Evolutionary conservation across 2,797 vertebrate genomes (phyloP).

Genomic region (Pseudochromis fuscus): DNA sequence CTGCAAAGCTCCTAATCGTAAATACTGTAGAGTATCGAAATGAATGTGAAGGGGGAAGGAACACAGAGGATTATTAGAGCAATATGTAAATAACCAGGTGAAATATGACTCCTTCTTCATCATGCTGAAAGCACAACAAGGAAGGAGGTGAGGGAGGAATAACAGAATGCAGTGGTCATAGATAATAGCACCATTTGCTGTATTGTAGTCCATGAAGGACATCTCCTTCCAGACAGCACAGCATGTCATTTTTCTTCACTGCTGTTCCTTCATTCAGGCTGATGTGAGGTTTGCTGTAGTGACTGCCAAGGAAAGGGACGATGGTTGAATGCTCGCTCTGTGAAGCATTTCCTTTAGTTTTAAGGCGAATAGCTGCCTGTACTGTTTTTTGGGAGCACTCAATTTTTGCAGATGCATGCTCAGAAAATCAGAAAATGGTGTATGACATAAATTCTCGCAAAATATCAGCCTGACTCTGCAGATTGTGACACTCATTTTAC

Average conservation of each 20-base stretch:
- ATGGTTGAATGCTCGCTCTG: constrained; percentile 64
- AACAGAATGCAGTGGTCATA: constrained; percentile 65
- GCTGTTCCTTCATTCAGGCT: constrained; percentile 59
- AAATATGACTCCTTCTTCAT: constrained; percentile 52
- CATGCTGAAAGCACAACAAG: constrained; percentile 38
- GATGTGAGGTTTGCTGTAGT: constrained; percentile 59
- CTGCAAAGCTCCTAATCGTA: constrained; percentile 56
- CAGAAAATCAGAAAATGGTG: constrained; percentile 50
- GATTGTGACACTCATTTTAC: constrained; percentile 23
- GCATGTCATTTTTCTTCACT: constrained; percentile 63
- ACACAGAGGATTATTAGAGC: constrained; percentile 65
- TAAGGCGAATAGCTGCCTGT: constrained; percentile 47
- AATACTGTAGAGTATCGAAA: constrained; percentile 73
- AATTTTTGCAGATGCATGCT: constrained; percentile 49
- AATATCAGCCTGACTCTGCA: constrained; percentile 21
- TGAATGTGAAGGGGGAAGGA: constrained; percentile 56
- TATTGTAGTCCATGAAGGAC: constrained; percentile 73
- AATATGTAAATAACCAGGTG: constrained; percentile 72
- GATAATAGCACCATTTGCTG: constrained; percentile 71
- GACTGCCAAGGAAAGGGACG: constrained; percentile 52
- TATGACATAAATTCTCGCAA: constrained; percentile 29
- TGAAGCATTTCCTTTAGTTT: constrained; percentile 60
- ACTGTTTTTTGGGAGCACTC: constrained; percentile 44
- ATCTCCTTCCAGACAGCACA: constrained; percentile 59
- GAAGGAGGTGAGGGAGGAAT: constrained; percentile 43